phyloP scores from a whole-genome alignment of 2,113 vertebrate species.

The Eolophus roseicapilla region DNA sequence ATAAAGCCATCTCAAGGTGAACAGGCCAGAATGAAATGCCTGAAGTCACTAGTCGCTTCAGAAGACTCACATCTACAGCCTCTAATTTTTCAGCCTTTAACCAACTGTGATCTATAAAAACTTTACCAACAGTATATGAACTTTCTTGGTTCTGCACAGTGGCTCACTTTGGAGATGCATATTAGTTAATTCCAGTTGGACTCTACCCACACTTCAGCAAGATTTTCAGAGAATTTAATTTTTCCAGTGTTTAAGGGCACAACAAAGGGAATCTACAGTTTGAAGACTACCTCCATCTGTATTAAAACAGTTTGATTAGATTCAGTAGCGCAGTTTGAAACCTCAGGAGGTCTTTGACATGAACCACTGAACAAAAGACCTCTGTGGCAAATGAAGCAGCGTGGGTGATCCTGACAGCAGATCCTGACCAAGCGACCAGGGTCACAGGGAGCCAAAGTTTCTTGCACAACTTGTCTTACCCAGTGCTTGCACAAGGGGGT shows the following conservation, averaged over 20 bases:
- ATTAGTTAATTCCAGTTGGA: not conserved
- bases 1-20: not conserved
- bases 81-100: not conserved
- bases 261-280: not conserved
- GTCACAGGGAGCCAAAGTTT: not conserved
- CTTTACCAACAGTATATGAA: not conserved
- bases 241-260: not conserved
- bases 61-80: not conserved
- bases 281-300: not conserved
- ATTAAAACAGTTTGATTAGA: not conserved
- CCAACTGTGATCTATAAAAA: not conserved
- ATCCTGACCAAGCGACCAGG: not conserved
- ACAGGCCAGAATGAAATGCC: not conserved
- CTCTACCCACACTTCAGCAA: not conserved
- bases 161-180: not conserved
- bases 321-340: not conserved
- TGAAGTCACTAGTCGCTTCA: not conserved
- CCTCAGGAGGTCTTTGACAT: not conserved
- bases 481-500: constrained; percentile 42
- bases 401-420: not conserved
- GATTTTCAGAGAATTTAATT: not conserved
- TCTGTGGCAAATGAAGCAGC: not conserved
- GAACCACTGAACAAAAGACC: not conserved
- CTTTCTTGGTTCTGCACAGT: not conserved
- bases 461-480: constrained; percentile 18